Base-by-base conservation (phyloP, 2,113 vertebrate genomes). In the Ophthalmolycus amberensis region DNA sequence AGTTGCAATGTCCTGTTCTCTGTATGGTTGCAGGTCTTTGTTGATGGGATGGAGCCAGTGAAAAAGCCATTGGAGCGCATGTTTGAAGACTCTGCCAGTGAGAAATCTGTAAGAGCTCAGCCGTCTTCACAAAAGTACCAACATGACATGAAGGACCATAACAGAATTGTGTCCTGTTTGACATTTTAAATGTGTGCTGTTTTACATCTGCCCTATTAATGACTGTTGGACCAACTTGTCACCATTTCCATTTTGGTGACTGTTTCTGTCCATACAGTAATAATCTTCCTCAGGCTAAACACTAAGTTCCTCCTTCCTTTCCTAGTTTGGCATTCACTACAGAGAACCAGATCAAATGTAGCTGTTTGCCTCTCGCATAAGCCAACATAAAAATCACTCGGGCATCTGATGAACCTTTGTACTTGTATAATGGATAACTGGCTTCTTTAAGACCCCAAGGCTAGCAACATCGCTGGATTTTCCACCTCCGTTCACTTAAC, bases 51-150 rank as follows among this genome's bases (percentile, higher is more conserved):
- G 3, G 97, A 97, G 9, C 90, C 96, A 0, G 92, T 94, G 48
- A 97, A 95, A 94, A 98, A 97, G 84, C 96, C 96, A 32, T 83
- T 97, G 5, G 97, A 98, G 81, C 95, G 95, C 40, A 96, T 97
- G 93, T 97, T 97, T 66, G 96, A 97, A 15, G 97, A 98, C 87
- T 90, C 96, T 0, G 87, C 94, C 88, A 96, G 96, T 0, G 97
- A 98, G 63, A 96, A 94, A 94, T 96, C 97, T 94, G 98, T 99
- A 95, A 97, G 94, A 16, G 22, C 50, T 59, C 3, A 2, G n/a
- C 15, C 16, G 29, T 54, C 6, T 59, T 76, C 37, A 7, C 16
- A 62, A 16, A 0, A 32, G 1, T 5, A 27, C 44, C n/a, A 29
- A 34, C 4, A 56, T 10, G 37, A 44, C 32, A 9, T 71, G 2